Base-by-base conservation (phyloP, 1,140 invertebrate species). In the Danaus melanippus region DNA sequence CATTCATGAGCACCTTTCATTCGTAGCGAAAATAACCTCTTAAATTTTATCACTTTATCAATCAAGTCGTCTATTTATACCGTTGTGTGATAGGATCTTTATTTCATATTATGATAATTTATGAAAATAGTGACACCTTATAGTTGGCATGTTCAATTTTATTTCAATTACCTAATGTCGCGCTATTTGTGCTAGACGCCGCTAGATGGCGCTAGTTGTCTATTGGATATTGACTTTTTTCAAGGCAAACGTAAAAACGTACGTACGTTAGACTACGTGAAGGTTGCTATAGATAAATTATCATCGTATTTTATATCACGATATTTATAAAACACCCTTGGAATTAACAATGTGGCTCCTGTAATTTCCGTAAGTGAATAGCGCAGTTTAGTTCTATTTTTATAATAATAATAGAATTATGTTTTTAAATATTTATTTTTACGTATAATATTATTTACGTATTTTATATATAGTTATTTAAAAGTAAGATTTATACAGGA, bases 181-280 rank as follows among this genome's bases (percentile, higher is more conserved):
- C 21, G 2, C 21, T 5, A 7, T 32, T 32, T 32, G 7, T 8
- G 21, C 21, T 32, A 32, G 21, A 32, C 21, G 21, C 52, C 51
- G 49, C 58, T 56, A 78, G 77, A 74, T 78, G 77, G 70, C 77
- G 74, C 72, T 64, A 71, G 50, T 49, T 8, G 58, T 58, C 53
- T 55, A 53, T 56, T 65, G 55, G 52, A 65, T 72, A 70, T 73
- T 69, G 69, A 69, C 69, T 71, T 76, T 67, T 67, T 60, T 52
- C 64, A 57, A 62, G 56, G 54, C 52, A 52, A 63, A 55, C 56
- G 56, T 61, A 63, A 60, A 67, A 68, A 62, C 63, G 59, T 67
- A 56, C 56, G 49, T 60, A 55, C 48, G 58, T 54, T 17, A 44
- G 53, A 51, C 39, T 60, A 61, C 56, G 59, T 43, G 56, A 65